Base-by-base conservation (phyloP, 1,140 invertebrate genomes). In the Neotoxoptera formosana region DNA sequence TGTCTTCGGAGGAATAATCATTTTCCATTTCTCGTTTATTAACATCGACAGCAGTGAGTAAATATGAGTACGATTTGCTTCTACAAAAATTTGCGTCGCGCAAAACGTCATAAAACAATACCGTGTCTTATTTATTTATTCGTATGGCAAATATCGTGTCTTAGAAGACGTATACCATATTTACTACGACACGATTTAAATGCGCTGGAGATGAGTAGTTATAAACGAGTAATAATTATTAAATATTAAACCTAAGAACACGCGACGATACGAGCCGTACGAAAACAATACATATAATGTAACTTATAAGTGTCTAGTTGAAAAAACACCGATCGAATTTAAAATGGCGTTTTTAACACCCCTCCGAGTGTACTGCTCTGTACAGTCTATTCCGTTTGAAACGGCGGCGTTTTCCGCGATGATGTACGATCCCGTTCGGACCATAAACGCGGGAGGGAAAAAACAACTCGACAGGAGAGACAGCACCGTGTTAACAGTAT, bases 331-430 rank as follows among this genome's bases (percentile, higher is more conserved):
- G 47, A 53, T 89, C 87, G 47, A 47, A 53, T 53, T 23, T 41
- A 86, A 89, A 89, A 89, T 36, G 87, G 30, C 48, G 34, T 56
- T 56, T 53, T 89, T 89, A 89, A 89, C 25, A 41, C 51, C 51
- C 88, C 51, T 89, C 34, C 2, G 88, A 89, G 88, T 89, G 51
- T 41, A 89, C 88, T 36, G n/a, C n/a, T n/a, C n/a, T n/a, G 41
- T 41, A 41, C 4, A 36, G 34, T 56, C 48, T 51, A 51, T 88
- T 88, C 48, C 8, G 7, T 56, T 89, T 17, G 88, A 53, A 89
- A 56, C 48, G 34, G 34, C 9, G 23, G 34, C 9, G 23, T 56
- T 53, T 53, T 53, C 21, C n/a, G n/a, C n/a, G n/a, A 89, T 36
- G 87, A 89, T 23, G 48, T 53, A 89, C n/a, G 87, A 53, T 89